These are phyloP conservation scores for Girardia tigrina DNA, from an alignment of 2,888 invertebrate species.

Conservation along the genomic window DNA sequence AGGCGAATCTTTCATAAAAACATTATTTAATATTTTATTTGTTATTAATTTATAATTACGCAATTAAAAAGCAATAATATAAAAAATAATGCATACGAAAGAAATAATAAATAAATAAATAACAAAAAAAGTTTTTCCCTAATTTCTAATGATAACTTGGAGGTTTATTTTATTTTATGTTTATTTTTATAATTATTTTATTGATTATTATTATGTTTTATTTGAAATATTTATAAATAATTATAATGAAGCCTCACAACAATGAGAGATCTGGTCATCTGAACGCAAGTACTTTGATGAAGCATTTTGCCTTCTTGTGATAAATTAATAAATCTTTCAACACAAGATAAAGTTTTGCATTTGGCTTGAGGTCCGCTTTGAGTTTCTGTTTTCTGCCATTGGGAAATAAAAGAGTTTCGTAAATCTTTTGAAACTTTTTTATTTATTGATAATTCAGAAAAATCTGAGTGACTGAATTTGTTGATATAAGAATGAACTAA, in stretches of 20 bases:
- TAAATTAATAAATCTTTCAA: background rate
- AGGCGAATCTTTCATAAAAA: no score
- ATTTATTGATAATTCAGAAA: slow-evolving; percentile 5
- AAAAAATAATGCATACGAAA: no score
- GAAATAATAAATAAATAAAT: no score
- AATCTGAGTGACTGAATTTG: background rate
- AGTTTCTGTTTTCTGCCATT: background rate
- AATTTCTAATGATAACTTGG: no score
- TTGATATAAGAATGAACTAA: background rate
- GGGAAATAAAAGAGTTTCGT: slow-evolving; percentile 5
- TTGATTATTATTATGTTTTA: no score
- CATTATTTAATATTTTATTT: no score
- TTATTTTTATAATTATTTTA: no score
- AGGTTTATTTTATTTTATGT: no score
- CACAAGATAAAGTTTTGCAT: background rate
- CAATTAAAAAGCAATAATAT: no score
- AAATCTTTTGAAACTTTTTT: background rate
- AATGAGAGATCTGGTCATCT: background rate
- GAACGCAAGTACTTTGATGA: slow-evolving; percentile 14
- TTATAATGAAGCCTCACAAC: background rate
- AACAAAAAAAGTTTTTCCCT: no score
- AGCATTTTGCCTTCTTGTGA: background rate
- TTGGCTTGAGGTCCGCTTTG: background rate
- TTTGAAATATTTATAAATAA: no score
- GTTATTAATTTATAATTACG: no score